Evolutionary conservation across 2,888 invertebrate species (phyloP).

Genomic region (Chromoteleia sp.): DNA sequence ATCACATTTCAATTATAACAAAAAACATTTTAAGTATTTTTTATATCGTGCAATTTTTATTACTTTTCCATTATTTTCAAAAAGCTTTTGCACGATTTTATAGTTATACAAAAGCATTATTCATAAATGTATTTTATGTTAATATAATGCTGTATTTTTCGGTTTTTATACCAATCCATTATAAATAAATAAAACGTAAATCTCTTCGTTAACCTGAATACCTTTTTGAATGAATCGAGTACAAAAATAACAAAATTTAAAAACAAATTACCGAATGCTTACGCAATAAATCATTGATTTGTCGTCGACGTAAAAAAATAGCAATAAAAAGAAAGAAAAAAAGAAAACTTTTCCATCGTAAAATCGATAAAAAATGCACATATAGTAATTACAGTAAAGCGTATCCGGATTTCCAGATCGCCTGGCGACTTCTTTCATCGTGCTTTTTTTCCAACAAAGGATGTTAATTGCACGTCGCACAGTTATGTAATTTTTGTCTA

Average conservation of each 20-base stretch:
- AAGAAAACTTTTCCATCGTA: constrained; percentile 6
- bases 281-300: constrained; percentile 5
- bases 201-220: constrained; percentile 24
- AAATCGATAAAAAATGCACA: constrained; percentile 1
- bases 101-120: background rate
- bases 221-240: background rate
- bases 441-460: constrained; percentile 31
- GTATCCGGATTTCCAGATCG: constrained; percentile 9
- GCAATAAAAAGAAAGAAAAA: background rate
- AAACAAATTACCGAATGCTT: constrained; percentile 8
- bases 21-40: no score
- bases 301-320: constrained; percentile 5
- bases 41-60: constrained; percentile 19
- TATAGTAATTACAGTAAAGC: constrained; percentile 16
- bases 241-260: constrained; percentile 18
- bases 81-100: constrained; percentile 3
- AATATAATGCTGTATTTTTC: constrained; percentile 2
- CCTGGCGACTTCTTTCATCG: constrained; percentile 14
- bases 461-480: constrained; percentile 23
- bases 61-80: background rate
- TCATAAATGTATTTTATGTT: constrained; percentile 18
- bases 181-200: constrained; percentile 16
- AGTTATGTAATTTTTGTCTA: constrained; percentile 42
- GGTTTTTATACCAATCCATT: background rate
- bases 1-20: no score